These are phyloP conservation scores for Dione juno DNA, from an alignment of 2,888 invertebrate genomes.

Conservation along the genomic window DNA sequence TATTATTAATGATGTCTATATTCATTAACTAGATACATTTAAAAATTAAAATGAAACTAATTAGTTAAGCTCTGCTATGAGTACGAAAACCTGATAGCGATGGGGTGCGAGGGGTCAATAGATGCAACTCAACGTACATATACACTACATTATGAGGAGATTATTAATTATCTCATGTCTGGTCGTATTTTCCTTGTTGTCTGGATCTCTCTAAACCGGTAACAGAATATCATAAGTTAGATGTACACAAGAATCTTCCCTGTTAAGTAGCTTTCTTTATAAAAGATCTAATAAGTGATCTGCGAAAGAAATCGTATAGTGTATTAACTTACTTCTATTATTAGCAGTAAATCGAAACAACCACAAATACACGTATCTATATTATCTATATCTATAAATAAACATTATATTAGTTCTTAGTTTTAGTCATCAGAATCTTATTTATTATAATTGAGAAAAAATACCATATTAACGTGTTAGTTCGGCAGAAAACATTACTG, in stretches of 20 bases:
- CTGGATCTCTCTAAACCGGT: constrained; percentile 37
- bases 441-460: constrained; percentile 62
- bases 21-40: too few species aligned
- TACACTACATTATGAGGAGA: constrained; percentile 36
- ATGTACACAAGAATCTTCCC: neutral
- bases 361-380: neutral
- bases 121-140: constrained; percentile 32
- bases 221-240: constrained; percentile 20
- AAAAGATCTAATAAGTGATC: neutral
- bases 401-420: neutral
- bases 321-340: too few species aligned
- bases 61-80: constrained; percentile 21
- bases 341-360: neutral
- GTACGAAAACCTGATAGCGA: constrained; percentile 45
- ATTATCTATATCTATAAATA: neutral
- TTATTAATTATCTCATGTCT: constrained; percentile 35
- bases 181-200: constrained; percentile 42
- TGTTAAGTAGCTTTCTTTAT: neutral
- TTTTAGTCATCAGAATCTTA: neutral
- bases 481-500: constrained; percentile 80
- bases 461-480: constrained; percentile 78
- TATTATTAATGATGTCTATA: too few species aligned
- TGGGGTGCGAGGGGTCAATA: constrained; percentile 46
- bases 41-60: neutral
- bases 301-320: neutral